Evolutionary conservation across 2,888 invertebrate species (phyloP).

Genomic region (Anodontia alba): DNA sequence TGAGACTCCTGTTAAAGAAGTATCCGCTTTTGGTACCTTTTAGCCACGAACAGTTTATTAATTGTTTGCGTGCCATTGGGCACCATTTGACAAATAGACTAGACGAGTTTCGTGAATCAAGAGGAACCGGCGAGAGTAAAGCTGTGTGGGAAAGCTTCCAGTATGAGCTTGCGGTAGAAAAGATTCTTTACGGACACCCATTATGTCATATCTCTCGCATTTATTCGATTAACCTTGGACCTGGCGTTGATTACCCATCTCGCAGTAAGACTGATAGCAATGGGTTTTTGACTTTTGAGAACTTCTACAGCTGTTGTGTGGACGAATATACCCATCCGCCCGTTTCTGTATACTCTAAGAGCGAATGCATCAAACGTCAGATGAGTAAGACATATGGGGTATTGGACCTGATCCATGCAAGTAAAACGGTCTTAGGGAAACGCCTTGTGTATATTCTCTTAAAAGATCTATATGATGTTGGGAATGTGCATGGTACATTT

Average conservation of each 20-base stretch:
- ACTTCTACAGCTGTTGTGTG: slow-evolving; percentile 27
- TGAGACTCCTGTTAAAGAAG: neutral
- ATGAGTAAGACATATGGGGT: slow-evolving; percentile 11
- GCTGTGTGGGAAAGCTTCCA: too few relatives aligned
- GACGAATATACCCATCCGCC: slow-evolving; percentile 26
- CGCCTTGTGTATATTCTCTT: slow-evolving; percentile 10
- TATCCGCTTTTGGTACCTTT: slow-evolving; percentile 19
- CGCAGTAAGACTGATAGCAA: slow-evolving; percentile 20
- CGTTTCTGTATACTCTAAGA: slow-evolving; percentile 22
- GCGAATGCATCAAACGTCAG: slow-evolving; percentile 19
- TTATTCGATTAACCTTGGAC: slow-evolving; percentile 33
- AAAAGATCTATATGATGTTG: slow-evolving; percentile 8
- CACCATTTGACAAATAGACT: slow-evolving; percentile 14
- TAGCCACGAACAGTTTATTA: neutral
- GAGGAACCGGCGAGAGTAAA: too few relatives aligned
- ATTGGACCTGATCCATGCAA: slow-evolving; percentile 3
- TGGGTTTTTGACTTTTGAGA: slow-evolving; percentile 26
- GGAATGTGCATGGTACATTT: slow-evolving; percentile 15
- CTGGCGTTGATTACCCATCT: slow-evolving; percentile 23
- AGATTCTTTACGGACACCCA: slow-evolving; percentile 28
- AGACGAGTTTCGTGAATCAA: neutral
- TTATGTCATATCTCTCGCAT: slow-evolving; percentile 18
- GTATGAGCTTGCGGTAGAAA: slow-evolving; percentile 24
- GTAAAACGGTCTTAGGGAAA: slow-evolving; percentile 7
- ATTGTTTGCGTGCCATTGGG: slow-evolving; percentile 3